phyloP scores from a whole-genome alignment of 1,140 invertebrate species.

The Bombus turneri region DNA sequence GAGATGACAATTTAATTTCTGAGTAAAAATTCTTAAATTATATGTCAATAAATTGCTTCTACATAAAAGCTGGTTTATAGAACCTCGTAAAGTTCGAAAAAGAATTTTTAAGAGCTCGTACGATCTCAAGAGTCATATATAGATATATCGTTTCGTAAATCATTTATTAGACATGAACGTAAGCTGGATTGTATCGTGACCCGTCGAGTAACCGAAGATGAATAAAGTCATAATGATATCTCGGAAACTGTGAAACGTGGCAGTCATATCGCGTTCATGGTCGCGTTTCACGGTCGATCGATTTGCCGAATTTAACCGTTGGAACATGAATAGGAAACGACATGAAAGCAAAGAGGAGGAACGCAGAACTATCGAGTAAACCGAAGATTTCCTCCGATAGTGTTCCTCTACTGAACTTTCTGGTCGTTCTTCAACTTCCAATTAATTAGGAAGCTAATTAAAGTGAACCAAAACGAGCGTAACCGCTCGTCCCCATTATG shows the following conservation, averaged over 20 bases:
- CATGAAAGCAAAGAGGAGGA: slow-evolving; percentile 1
- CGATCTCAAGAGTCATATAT: background rate
- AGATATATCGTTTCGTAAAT: background rate
- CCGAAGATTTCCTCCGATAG: slow-evolving; percentile 44
- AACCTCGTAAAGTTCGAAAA: background rate
- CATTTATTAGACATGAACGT: background rate
- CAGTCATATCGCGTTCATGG: slow-evolving; percentile 15
- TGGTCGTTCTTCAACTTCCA: slow-evolving; percentile 52
- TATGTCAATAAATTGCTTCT: no score
- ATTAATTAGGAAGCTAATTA: slow-evolving; percentile 66
- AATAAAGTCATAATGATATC: slow-evolving; percentile 8
- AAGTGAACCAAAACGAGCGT: slow-evolving; percentile 53
- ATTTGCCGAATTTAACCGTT: slow-evolving; percentile 1
- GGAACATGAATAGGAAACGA: slow-evolving; percentile 31
- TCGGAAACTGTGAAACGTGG: slow-evolving; percentile 5
- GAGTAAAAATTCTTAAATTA: no score
- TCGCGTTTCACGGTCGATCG: slow-evolving; percentile 25
- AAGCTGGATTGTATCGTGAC: background rate
- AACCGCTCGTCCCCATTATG: slow-evolving; percentile 56
- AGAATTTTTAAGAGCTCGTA: background rate
- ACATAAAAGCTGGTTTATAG: no score
- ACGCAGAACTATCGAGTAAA: slow-evolving; percentile 10
- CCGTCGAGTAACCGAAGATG: background rate
- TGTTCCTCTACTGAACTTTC: slow-evolving; percentile 33
- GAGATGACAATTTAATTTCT: no score